Percentiles rank a stretch among this genome's conserved stretches.
These are phyloP conservation scores for Argopecten irradians DNA, from an alignment of 1,140 invertebrate genomes.

Conservation along the genomic window DNA sequence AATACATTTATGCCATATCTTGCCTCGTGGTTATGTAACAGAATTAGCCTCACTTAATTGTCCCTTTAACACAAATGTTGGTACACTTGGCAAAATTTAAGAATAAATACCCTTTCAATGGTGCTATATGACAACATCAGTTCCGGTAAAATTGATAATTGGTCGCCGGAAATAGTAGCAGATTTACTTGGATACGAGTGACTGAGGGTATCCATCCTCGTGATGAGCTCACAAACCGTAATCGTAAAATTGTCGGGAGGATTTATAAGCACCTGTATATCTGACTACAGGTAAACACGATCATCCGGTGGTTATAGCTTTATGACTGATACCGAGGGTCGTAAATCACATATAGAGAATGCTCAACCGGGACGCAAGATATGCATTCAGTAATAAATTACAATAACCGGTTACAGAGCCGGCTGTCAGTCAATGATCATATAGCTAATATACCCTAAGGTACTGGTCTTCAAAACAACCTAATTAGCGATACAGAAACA, in stretches of 20 bases:
- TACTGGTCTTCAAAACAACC: too few species aligned
- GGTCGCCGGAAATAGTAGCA: background rate
- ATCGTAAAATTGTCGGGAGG: conserved; percentile 49
- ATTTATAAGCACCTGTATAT: conserved; percentile 50
- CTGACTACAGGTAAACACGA: conserved; percentile 44
- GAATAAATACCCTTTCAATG: too few species aligned
- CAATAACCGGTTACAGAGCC: background rate
- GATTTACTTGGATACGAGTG: background rate
- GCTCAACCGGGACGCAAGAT: conserved; percentile 3
- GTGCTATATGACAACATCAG: background rate
- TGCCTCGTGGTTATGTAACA: too few species aligned
- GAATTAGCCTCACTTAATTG: too few species aligned
- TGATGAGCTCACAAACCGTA: background rate
- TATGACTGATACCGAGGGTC: conserved; percentile 39
- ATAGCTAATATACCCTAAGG: too few species aligned
- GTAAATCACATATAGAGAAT: conserved; percentile 51
- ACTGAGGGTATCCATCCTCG: background rate
- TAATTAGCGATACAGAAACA: too few species aligned
- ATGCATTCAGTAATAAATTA: conserved; percentile 25
- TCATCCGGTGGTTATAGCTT: conserved; percentile 49
- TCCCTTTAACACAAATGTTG: too few species aligned
- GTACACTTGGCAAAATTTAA: too few species aligned
- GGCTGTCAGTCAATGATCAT: background rate
- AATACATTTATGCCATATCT: too few species aligned
- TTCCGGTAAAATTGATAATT: background rate